A percentile compares a stretch with the other conserved stretches of the same genome.
phyloP scores from a whole-genome alignment of 2,113 vertebrate genomes.

The Etheostoma cragini region DNA sequence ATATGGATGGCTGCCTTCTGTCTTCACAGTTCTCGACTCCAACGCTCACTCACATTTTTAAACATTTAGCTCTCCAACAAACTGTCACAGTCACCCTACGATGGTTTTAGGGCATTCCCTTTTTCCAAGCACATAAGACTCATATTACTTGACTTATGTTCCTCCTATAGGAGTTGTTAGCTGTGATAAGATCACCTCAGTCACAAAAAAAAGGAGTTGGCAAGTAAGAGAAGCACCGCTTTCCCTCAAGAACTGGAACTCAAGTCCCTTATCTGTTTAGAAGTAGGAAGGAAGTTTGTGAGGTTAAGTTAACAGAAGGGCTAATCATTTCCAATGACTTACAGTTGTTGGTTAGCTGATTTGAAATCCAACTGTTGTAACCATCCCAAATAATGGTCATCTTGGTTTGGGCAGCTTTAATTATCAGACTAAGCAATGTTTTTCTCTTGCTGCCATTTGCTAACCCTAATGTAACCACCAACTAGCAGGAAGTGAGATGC shows the following conservation, averaged over 20 bases:
- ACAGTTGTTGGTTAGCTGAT: not conserved
- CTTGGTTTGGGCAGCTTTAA: not conserved
- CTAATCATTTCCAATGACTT: not conserved
- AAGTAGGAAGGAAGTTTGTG: no score
- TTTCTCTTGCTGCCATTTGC: not conserved
- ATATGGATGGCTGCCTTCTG: conserved; percentile 24
- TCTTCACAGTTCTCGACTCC: conserved; percentile 6
- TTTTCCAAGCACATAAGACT: not conserved
- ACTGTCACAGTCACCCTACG: not conserved
- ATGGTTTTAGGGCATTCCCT: not conserved
- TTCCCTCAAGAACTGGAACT: no score
- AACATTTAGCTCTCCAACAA: conserved; percentile 12
- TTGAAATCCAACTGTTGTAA: not conserved
- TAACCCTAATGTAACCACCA: not conserved
- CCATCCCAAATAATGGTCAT: not conserved
- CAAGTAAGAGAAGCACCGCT: no score
- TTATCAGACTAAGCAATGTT: not conserved
- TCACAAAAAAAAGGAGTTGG: no score
- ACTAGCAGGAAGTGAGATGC: not conserved
- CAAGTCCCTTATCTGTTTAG: no score
- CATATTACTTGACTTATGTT: not conserved
- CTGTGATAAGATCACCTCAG: no score
- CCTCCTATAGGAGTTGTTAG: not conserved
- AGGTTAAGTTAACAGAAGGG: no score
- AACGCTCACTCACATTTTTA: not conserved